Evolutionary conservation across 30 jellyfish, hydroid and myxozoan genomes (phyloP), one percentile per base, ranked within the genome.

Genomic region (Aurelia coerulea): DNA sequence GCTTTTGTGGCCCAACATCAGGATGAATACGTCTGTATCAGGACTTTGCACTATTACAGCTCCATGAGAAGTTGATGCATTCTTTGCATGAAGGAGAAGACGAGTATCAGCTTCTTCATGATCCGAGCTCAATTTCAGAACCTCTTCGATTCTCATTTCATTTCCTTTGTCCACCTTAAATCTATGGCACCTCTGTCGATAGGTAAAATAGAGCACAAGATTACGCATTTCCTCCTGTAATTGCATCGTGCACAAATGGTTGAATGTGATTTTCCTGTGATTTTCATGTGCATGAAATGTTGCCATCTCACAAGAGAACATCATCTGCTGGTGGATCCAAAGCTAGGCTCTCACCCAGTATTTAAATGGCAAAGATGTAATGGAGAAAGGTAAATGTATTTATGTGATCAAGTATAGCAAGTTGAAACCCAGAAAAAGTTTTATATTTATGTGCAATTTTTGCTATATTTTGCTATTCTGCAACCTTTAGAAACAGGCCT

Each of bases 61-160:
- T 4, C 0, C 62, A 15, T 23, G 46, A 42, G 65, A 0, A 3
- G 51, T n/a, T 17, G 90, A 37, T 5, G 90, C 90, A 19, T 79
- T 34, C 58, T 37, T 9, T 65, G 90, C 90, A 64, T 79, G 29
- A 23, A 23, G 29, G 29, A 23, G 29, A 23, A 23, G 29, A 23
- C 29, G 29, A 23, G 29, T 23, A 49, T 79, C 90, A 54, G 90
- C 90, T 49, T 79, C 90, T 79, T 79, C 90, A 65, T 79, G 80
- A 71, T 79, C 90, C 10, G 58, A 79, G 23, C 39, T 10, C 70
- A 79, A 37, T 23, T 41, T 34, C 33, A 0, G 73, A 62, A 79
- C 90, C 63, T 78, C 89, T 79, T 79, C 90, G 10, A 64, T 50
- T 12, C 35, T 33, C 17, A 5, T 59, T 41, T 34, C 17, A 10